These are phyloP conservation scores for Mayetiola destructor DNA, from an alignment of 2,888 invertebrate species.

Conservation along the genomic window DNA sequence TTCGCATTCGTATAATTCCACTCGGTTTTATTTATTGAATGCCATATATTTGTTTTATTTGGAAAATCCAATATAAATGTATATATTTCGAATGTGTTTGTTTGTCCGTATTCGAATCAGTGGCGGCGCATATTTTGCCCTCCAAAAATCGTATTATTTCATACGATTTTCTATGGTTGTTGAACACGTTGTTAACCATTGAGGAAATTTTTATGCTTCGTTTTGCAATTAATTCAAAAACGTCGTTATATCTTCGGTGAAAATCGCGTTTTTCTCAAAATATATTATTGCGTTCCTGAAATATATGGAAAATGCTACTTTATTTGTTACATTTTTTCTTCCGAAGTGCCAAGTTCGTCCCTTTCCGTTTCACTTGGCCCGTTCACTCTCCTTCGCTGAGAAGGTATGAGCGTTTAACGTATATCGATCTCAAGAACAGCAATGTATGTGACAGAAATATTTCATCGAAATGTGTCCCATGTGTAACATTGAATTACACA, in stretches of 20 bases:
- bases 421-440: background rate
- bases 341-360: background rate
- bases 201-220: background rate
- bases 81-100: background rate
- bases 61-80: constrained; percentile 9
- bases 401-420: background rate
- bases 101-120: too few relatives aligned
- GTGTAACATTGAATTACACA: constrained; percentile 28
- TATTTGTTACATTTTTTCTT: background rate
- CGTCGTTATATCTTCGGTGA: constrained; percentile 8
- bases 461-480: constrained; percentile 38
- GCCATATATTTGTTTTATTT: constrained; percentile 7
- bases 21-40: constrained; percentile 8
- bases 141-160: background rate
- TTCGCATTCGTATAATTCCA: constrained; percentile 4
- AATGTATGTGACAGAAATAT: constrained; percentile 28
- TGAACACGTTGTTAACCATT: background rate
- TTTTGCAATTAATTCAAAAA: constrained; percentile 12
- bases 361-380: too few relatives aligned
- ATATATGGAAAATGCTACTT: background rate
- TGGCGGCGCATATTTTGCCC: constrained; percentile 1
- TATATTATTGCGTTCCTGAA: background rate
- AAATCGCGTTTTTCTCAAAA: constrained; percentile 2
- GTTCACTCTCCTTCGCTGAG: background rate
- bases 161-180: background rate